These are phyloP conservation scores for Epistrophella euchroma DNA, from an alignment of 2,888 invertebrate genomes.

Conservation along the genomic window DNA sequence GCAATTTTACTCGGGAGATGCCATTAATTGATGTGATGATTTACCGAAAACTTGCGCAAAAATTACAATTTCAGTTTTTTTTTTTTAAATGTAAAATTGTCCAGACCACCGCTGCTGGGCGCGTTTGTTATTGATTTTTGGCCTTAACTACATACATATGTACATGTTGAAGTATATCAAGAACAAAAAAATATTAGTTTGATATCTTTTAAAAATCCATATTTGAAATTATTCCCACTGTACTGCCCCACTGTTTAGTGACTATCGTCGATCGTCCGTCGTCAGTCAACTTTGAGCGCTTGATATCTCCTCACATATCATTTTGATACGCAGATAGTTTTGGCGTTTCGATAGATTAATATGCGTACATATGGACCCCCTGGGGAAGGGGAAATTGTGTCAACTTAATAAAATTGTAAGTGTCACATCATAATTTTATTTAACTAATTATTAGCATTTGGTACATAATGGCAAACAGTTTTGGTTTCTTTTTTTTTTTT, in stretches of 20 bases:
- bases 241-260: neutral
- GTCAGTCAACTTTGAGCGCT: conserved; percentile 17
- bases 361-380: neutral
- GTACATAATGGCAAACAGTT: conserved; percentile 25
- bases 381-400: conserved; percentile 52
- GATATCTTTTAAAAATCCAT: too few relatives aligned
- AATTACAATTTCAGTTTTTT: too few relatives aligned
- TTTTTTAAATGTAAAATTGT: too few relatives aligned
- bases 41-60: too few relatives aligned
- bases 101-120: too few relatives aligned
- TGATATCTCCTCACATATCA: conserved; percentile 56
- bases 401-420: conserved; percentile 73
- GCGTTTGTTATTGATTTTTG: too few relatives aligned
- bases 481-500: conserved; percentile 1
- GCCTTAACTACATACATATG: too few relatives aligned
- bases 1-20: too few relatives aligned
- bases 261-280: neutral
- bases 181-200: too few relatives aligned
- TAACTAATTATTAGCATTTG: conserved; percentile 71
- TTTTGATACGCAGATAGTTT: conserved; percentile 68
- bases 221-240: too few relatives aligned
- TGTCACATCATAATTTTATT: conserved; percentile 65
- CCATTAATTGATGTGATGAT: too few relatives aligned
- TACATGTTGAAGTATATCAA: too few relatives aligned
- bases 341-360: conserved; percentile 60